Percentiles rank a stretch among this genome's conserved stretches.
Conservation (phyloP, 2,113 vertebrate genomes). For the Lepus americanus region DNA sequence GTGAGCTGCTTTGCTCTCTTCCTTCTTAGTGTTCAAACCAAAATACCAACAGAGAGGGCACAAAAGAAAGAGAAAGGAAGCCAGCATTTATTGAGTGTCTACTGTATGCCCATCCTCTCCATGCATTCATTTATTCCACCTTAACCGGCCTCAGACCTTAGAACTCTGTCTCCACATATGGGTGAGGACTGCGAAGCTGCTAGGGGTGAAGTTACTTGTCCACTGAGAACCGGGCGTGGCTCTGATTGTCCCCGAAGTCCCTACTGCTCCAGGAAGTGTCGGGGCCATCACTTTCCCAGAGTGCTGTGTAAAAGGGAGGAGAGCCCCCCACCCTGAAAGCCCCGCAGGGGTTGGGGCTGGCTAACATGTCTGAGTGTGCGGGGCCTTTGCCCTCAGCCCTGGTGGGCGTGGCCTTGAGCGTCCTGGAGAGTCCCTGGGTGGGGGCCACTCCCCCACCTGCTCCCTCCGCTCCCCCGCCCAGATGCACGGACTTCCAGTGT, state of each 20-base stretch:
- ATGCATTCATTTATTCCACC: background rate
- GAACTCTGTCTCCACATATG: background rate
- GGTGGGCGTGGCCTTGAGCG: background rate
- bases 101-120: accelerated
- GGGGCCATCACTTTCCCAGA: background rate
- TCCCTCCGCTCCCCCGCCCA: background rate
- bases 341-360: accelerated
- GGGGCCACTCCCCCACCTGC: no score
- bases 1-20: background rate
- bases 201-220: background rate
- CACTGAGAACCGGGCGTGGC: background rate
- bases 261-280: background rate
- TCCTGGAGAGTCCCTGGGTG: background rate
- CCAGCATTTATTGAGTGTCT: accelerated
- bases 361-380: no score
- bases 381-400: background rate
- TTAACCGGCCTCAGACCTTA: background rate
- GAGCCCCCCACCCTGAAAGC: background rate
- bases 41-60: background rate
- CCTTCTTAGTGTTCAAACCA: background rate
- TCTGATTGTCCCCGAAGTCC: background rate
- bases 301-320: background rate
- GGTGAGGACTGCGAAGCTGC: background rate
- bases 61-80: background rate
- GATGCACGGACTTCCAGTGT: background rate